Evolutionary conservation across 2,888 invertebrate genomes (phyloP).

Genomic region (Conistra vaccinii): DNA sequence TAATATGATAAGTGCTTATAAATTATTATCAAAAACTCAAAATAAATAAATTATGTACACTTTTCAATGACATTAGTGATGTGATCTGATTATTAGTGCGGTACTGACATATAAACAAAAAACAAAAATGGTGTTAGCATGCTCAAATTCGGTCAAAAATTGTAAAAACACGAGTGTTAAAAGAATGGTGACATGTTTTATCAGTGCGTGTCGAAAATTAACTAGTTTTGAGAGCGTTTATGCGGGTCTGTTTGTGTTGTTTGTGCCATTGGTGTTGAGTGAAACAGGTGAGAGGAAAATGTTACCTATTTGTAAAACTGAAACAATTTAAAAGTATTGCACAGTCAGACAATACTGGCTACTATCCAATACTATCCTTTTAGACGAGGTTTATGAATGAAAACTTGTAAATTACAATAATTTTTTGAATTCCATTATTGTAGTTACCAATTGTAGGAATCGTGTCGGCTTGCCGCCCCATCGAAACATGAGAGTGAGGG

Average conservation of each 20-base stretch:
- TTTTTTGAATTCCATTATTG: background rate
- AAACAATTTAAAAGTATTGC: background rate
- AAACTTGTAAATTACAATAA: background rate
- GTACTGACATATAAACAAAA: background rate
- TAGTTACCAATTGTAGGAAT: too few relatives aligned
- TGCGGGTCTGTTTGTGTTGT: slow-evolving; percentile 83
- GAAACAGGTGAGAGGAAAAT: slow-evolving; percentile 75
- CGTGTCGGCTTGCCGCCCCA: too few relatives aligned
- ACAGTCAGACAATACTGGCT: background rate
- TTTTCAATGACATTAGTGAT: slow-evolving; percentile 20
- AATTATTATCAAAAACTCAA: background rate
- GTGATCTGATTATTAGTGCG: slow-evolving; percentile 4
- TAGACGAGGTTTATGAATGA: background rate
- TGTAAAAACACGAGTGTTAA: slow-evolving; percentile 45
- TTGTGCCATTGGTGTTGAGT: slow-evolving; percentile 81
- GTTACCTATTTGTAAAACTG: background rate
- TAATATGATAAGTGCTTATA: background rate
- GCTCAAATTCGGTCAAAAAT: slow-evolving; percentile 21
- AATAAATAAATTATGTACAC: background rate
- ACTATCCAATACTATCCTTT: background rate
- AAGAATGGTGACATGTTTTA: slow-evolving; percentile 68
- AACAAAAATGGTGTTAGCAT: slow-evolving; percentile 39
- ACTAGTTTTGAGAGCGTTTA: slow-evolving; percentile 73
- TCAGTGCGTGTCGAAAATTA: slow-evolving; percentile 76
- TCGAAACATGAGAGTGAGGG: too few relatives aligned